Evolutionary conservation across 2,888 invertebrate species (phyloP).

Genomic region (Lithophane leautieri): DNA sequence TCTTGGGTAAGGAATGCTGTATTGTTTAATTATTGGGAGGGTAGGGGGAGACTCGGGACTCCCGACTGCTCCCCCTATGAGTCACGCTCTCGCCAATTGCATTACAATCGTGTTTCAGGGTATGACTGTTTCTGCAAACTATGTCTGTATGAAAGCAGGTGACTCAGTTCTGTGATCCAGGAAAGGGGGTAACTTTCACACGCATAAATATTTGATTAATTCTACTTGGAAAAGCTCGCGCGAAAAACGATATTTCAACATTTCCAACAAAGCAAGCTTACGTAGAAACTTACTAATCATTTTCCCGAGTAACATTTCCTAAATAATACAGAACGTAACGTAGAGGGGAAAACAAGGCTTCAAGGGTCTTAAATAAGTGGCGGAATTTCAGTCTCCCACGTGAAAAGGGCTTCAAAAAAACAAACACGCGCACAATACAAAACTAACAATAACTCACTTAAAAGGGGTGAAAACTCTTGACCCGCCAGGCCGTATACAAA

Average conservation of each 20-base stretch:
- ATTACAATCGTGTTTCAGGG: slow-evolving; percentile 65
- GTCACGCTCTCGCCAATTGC: slow-evolving; percentile 74
- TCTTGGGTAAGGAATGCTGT: slow-evolving; percentile 69
- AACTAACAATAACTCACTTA: slow-evolving; percentile 70
- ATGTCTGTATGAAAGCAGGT: slow-evolving; percentile 57
- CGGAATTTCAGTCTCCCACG: slow-evolving; percentile 48
- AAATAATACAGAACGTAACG: slow-evolving; percentile 2
- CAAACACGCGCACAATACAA: slow-evolving; percentile 53
- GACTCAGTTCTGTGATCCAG: slow-evolving; percentile 57
- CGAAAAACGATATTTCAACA: slow-evolving; percentile 2
- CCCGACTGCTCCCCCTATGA: slow-evolving; percentile 62
- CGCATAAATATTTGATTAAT: slow-evolving; percentile 41
- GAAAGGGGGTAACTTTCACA: slow-evolving; percentile 29
- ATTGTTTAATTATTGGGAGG: slow-evolving; percentile 75
- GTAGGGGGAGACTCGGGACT: slow-evolving; percentile 38
- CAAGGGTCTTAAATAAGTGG: slow-evolving; percentile 49
- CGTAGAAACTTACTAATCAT: not conserved
- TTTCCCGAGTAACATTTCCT: not conserved
- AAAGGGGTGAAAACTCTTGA: slow-evolving; percentile 72
- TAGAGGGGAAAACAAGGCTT: slow-evolving; percentile 33
- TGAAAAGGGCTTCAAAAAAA: slow-evolving; percentile 55
- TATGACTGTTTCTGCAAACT: slow-evolving; percentile 65
- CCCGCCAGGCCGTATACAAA: slow-evolving; percentile 63
- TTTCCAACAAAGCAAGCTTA: slow-evolving; percentile 11
- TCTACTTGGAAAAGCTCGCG: slow-evolving; percentile 2